Evolutionary conservation across 2,797 vertebrate genomes (phyloP).

Genomic region (Betta splendens): DNA sequence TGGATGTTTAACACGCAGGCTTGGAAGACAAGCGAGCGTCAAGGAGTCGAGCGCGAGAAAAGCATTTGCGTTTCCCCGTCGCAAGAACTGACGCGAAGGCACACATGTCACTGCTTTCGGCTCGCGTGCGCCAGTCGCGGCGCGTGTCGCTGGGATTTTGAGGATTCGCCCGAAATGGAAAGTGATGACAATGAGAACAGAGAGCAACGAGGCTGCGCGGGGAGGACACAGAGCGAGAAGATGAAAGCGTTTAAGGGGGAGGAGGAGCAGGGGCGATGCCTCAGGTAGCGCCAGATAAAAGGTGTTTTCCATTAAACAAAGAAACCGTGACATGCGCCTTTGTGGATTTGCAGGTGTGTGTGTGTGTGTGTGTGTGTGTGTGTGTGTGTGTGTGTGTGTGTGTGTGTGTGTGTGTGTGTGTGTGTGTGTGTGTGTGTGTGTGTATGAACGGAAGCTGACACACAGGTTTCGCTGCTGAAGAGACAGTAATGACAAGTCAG

Average conservation of each 20-base stretch:
- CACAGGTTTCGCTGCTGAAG: conserved; percentile 56
- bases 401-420: conserved; percentile 36
- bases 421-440: conserved; percentile 46
- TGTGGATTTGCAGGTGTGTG: conserved; percentile 66
- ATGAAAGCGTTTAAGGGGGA: conserved; percentile 69
- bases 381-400: conserved; percentile 40
- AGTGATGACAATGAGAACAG: conserved; percentile 61
- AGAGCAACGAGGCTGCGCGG: conserved; percentile 50
- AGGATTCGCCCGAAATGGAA: conserved; percentile 50
- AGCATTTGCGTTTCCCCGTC: conserved; percentile 3
- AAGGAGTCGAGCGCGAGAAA: not conserved
- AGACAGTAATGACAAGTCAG: conserved; percentile 78
- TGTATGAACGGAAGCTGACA: conserved; percentile 55
- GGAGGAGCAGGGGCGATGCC: conserved; percentile 53
- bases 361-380: conserved; percentile 26
- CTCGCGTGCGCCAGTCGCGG: conserved; percentile 4
- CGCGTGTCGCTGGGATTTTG: conserved; percentile 27
- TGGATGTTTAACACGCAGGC: conserved; percentile 18
- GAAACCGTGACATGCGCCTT: conserved; percentile 77
- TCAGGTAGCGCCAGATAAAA: conserved; percentile 81
- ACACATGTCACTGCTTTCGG: conserved; percentile 27
- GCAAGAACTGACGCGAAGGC: conserved; percentile 11
- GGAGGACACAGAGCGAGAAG: conserved; percentile 47
- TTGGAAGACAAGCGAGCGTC: not conserved
- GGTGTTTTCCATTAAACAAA: conserved; percentile 77